Evolutionary conservation across 2,797 vertebrate genomes (phyloP), one percentile per base, ranked within the genome.

Genomic region (Lophius americanus): DNA sequence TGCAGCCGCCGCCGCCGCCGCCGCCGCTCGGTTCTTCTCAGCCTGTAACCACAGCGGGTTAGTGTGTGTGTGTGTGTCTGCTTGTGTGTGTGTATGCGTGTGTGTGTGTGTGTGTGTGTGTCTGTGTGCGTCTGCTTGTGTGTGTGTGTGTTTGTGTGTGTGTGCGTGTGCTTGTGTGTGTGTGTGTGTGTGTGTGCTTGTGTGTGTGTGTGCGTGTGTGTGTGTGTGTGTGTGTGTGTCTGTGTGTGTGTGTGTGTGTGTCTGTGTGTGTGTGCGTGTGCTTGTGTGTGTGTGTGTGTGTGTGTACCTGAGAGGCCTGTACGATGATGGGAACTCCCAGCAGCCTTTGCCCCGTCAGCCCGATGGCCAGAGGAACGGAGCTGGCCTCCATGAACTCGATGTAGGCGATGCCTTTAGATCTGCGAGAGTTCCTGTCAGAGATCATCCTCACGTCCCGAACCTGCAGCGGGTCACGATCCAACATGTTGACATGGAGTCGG

Each of bases 391-490:
- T 95, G 78, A 99, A 99, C 70, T 99, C 97, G n/a, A 99, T 97
- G 71, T 99, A 99, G 51, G 97, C 97, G 72, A 99, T 98, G 88
- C 97, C 97, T 89, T 99, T 99, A 5, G 97, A 99, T 75, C 96
- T 94, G 65, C 96, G 95, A n/a, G 97, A 99, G 91, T 98, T 99
- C 86, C 97, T 94, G 88, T 99, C 97, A 0, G 97, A 99, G 89
- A 99, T 99, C 95, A 99, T 98, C 73, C 97, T 92, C 57, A 99
- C 97, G 59, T 98, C 97, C 62, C 97, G 95, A 46, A 99, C 97
- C 97, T 99, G 70, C 3, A 52, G 32, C 12, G 44, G 44, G 12
- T 23, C 23, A 23, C 23, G 23, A 23, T 23, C 23, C 23, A 23
- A 23, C 23, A 23, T 23, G 23, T 23, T 23, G 23, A 23, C 23